These are phyloP conservation scores for Chiroxiphia lanceolata DNA, from an alignment of 2,797 vertebrate species.

Conservation along the genomic window DNA sequence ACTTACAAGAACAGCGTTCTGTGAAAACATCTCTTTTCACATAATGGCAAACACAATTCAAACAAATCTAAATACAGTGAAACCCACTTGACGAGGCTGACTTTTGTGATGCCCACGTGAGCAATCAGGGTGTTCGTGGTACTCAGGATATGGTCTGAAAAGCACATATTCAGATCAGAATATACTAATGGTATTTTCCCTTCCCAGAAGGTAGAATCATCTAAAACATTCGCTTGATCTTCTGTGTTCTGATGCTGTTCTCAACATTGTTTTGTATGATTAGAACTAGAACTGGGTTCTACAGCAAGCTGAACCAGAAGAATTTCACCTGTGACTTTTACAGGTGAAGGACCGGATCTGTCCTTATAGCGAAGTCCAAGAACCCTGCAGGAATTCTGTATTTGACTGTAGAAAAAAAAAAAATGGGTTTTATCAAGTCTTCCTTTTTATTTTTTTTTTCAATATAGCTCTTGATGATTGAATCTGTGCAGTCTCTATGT, in stretches of 20 bases:
- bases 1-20: not conserved
- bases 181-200: not conserved
- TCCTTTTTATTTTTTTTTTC: not conserved
- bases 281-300: not conserved
- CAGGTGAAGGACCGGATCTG: not conserved
- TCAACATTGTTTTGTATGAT: not conserved
- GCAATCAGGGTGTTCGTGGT: slow-evolving; percentile 53
- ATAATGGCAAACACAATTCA: not conserved
- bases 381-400: not conserved
- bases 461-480: not conserved
- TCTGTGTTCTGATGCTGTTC: not conserved
- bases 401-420: not conserved
- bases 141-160: not conserved
- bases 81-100: slow-evolving; percentile 65
- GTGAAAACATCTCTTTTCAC: not conserved
- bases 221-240: not conserved
- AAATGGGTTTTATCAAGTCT: not conserved
- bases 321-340: not conserved
- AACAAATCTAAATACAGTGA: not conserved
- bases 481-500: not conserved
- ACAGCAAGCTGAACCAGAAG: not conserved
- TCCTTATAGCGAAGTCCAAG: not conserved
- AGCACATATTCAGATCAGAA: not conserved
- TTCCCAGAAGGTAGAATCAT: slow-evolving; percentile 56
- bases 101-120: slow-evolving; percentile 44